Evolutionary conservation across 2,113 vertebrate species (phyloP).

Genomic region (Elgaria multicarinata): DNA sequence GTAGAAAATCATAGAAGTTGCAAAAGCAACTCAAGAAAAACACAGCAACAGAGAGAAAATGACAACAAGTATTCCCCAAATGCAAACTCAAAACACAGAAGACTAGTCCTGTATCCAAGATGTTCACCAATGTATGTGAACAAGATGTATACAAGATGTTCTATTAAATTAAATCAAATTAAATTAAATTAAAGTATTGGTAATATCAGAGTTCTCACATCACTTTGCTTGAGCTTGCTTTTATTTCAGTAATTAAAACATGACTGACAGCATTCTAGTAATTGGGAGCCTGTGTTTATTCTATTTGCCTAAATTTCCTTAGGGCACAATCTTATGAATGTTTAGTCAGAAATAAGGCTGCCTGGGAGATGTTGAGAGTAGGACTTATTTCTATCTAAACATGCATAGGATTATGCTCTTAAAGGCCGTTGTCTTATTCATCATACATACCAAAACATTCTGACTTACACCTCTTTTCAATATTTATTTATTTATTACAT

Average conservation of each 20-base stretch:
- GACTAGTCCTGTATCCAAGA: background rate
- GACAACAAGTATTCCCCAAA: background rate
- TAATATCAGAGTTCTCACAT: background rate
- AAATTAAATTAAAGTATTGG: background rate
- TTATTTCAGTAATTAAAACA: background rate
- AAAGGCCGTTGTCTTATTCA: background rate
- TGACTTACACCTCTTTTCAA: background rate
- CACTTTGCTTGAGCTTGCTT: background rate
- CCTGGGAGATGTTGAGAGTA: no score
- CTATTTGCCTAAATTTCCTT: background rate
- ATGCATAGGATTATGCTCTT: no score
- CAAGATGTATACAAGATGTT: background rate
- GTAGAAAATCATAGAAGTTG: background rate
- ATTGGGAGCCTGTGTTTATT: background rate
- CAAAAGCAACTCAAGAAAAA: background rate
- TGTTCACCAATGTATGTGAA: no score
- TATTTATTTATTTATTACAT: background rate
- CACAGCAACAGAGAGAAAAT: background rate
- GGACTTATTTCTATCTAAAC: no score
- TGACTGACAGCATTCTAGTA: background rate
- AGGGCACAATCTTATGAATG: background rate
- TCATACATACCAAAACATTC: background rate
- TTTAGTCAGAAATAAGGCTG: no score
- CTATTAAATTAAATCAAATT: background rate
- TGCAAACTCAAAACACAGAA: background rate